Evolutionary conservation across 2,888 invertebrate genomes (phyloP), one percentile per base, ranked within the genome.

Genomic region (Plebejus melissa): DNA sequence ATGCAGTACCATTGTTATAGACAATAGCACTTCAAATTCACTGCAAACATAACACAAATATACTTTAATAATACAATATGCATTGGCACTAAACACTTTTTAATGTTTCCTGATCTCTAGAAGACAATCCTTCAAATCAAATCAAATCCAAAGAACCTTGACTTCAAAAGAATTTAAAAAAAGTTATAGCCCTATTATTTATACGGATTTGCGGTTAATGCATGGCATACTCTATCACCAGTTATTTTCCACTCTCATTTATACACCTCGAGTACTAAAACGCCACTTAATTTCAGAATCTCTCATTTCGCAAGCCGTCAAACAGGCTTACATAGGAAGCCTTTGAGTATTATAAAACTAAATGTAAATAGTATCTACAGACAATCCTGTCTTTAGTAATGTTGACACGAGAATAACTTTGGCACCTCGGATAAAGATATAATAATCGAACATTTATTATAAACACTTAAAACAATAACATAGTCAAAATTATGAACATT

Each of bases 391-490:
- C 60, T 11, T 16, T 28, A 28, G 65, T 36, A 22, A 32, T 36
- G 65, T 65, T 65, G 13, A 13, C 32, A 65, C 65, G 3, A 60
- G 60, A 32, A 32, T 32, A 28, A 60, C 60, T 16, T 65, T 32
- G 65, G 32, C 32, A 65, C 65, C 16, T 22, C 16, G 13, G 32
- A 60, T 60, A 28, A 60, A 60, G 13, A 65, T 65, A 36, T 36
- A 65, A 65, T 36, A 1, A 65, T 32, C 32, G 32, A 65, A 65
- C 65, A 65, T 5, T 11, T 65, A 65, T 36, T 65, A 65, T 65
- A 65, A 65, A 65, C 65, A 65, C 65, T 65, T 65, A 32, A 65
- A 32, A 65, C 65, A 65, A 65, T 65, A 65, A 65, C 65, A 65
- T 60, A 9, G 28, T 60, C 28, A 60, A 60, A 65, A 65, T 36